phyloP scores from a whole-genome alignment of 1,140 invertebrate genomes.

The Megalopta genalis region DNA sequence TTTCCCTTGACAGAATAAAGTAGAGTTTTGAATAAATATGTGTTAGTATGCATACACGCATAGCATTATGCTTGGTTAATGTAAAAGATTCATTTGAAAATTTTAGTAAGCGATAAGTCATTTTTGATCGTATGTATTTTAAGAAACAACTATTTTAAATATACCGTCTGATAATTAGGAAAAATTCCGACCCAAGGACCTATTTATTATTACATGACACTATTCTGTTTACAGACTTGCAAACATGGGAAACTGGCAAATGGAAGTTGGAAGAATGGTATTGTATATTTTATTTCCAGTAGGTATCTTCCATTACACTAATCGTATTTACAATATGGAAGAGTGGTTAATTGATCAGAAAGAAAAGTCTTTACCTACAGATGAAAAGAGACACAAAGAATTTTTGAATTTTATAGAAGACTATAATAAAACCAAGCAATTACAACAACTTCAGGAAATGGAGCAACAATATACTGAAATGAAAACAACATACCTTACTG shows the following conservation, averaged over 20 bases:
- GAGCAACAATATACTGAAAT: slow-evolving; percentile 22
- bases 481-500: neutral
- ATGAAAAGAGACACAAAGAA: neutral
- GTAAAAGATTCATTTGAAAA: too few relatives aligned
- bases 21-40: too few relatives aligned
- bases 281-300: slow-evolving; percentile 93
- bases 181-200: neutral
- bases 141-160: neutral
- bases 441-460: slow-evolving; percentile 27
- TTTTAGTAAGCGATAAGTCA: neutral
- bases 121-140: neutral
- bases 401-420: slow-evolving; percentile 36
- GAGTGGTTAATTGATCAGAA: slow-evolving; percentile 87
- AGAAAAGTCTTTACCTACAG: slow-evolving; percentile 79
- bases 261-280: slow-evolving; percentile 90
- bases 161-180: neutral
- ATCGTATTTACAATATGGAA: slow-evolving; percentile 91
- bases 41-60: too few relatives aligned
- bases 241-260: slow-evolving; percentile 86
- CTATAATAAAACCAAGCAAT: slow-evolving; percentile 11
- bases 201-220: neutral
- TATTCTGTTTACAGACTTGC: slow-evolving; percentile 18
- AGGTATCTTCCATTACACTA: slow-evolving; percentile 90
- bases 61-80: too few relatives aligned
- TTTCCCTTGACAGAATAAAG: too few relatives aligned